Conservation (phyloP, 2,888 invertebrate species). For the Sminthurides aquaticus region DNA sequence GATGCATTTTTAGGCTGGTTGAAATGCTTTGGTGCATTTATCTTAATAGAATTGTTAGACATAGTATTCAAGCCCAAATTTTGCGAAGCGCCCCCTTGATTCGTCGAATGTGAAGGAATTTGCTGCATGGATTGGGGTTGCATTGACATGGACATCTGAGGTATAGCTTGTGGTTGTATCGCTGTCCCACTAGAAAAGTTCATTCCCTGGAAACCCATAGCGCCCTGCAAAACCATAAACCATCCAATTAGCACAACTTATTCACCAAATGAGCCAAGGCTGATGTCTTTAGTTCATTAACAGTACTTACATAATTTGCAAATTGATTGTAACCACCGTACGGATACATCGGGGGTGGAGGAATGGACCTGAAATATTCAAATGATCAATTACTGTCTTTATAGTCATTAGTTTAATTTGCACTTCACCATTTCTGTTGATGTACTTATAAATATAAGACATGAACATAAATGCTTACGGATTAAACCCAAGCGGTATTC, state of each 20-base stretch:
- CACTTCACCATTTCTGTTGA: not conserved
- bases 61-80: not conserved
- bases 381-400: not conserved
- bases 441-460: no score
- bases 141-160: constrained; percentile 31
- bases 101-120: constrained; percentile 1
- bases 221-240: constrained; percentile 12
- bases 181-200: constrained; percentile 34
- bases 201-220: constrained; percentile 40
- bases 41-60: not conserved
- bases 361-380: constrained; percentile 28
- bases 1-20: not conserved
- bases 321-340: constrained; percentile 27
- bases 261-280: constrained; percentile 9
- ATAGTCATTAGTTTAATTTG: not conserved
- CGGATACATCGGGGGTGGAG: constrained; percentile 29
- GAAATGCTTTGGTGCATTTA: not conserved
- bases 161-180: constrained; percentile 32
- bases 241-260: constrained; percentile 4
- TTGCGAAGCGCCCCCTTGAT: not conserved
- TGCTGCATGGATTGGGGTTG: constrained; percentile 1
- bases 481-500: constrained; percentile 30
- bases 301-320: constrained; percentile 27
- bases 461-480: no score
- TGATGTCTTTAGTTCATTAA: no score